These are phyloP conservation scores for Spilosoma lubricipeda DNA, from an alignment of 2,888 invertebrate species.

Conservation along the genomic window DNA sequence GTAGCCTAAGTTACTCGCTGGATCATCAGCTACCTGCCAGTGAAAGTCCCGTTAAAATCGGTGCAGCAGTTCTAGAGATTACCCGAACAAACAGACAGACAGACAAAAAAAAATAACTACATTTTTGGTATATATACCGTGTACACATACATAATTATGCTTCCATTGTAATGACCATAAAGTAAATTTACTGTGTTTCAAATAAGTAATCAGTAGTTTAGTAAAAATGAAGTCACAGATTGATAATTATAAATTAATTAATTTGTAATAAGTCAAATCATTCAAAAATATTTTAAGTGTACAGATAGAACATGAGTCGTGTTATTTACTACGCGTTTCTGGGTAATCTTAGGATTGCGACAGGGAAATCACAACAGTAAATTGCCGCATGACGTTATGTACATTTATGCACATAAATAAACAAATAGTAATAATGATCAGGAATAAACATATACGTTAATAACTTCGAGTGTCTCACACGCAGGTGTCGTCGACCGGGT, in stretches of 20 bases:
- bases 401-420: background rate
- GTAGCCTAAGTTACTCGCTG: too few relatives aligned
- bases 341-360: background rate
- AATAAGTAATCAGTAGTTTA: too few relatives aligned
- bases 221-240: background rate
- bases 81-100: too few relatives aligned
- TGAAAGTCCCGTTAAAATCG: too few relatives aligned
- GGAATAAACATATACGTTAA: constrained; percentile 45
- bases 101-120: too few relatives aligned
- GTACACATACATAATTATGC: too few relatives aligned
- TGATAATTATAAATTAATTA: background rate
- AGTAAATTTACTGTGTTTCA: too few relatives aligned
- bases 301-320: background rate
- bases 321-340: background rate
- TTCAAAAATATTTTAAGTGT: background rate
- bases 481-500: constrained; percentile 35
- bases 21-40: too few relatives aligned
- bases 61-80: too few relatives aligned
- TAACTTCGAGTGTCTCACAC: constrained; percentile 58
- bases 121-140: too few relatives aligned
- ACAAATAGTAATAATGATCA: background rate
- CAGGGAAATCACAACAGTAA: background rate
- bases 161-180: too few relatives aligned
- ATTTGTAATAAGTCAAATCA: too few relatives aligned
- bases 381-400: background rate